Evolutionary conservation across 2,797 vertebrate genomes (phyloP), one percentile per base, ranked within the genome.

Genomic region (Tachyglossus aculeatus): DNA sequence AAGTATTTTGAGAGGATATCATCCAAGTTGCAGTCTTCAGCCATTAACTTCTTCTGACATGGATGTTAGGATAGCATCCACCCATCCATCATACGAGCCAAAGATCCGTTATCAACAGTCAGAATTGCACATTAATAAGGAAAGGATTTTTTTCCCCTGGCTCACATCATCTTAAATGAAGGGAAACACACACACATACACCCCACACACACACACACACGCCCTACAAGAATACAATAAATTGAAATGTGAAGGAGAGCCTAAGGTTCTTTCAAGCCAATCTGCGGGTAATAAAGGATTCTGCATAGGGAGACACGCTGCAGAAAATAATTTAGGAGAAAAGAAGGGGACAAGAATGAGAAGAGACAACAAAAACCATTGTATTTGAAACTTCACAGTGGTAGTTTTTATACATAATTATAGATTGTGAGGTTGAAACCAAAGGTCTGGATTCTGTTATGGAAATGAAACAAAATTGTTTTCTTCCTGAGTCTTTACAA

Each of bases 381-480:
- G 50, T 55, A 24, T 67, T 84, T 27, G 50, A 72, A 77, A 62
- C 64, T 34, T 51, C 41, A 5, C 71, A 50, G 68, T 9, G 50
- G 73, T 80, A 27, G 39, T 71, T 78, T 61, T 80, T 61, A 43
- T 34, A 55, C 77, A 50, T 83, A 52, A 87, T 82, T 84, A 77
- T 58, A 81, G 84, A 67, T 64, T 43, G 3, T 78, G 82, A 59
- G 78, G 81, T 78, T 52, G 60, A 74, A 69, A 81, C 82, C 27
- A 21, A 9, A 85, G 88, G 83, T 94, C 94, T 96, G 95, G 91
- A 95, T 93, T 94, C 91, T 94, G 92, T 96, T 95, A 96, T 88
- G 89, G 93, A 96, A 96, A 96, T 96, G 93, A 90, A 91, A 88
- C 93, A 90, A 95, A 96, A 96, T 96, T 94, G 94, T 96, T 95